These are phyloP conservation scores for Polymixis flavicincta DNA, from an alignment of 2,888 invertebrate genomes.

Conservation along the genomic window DNA sequence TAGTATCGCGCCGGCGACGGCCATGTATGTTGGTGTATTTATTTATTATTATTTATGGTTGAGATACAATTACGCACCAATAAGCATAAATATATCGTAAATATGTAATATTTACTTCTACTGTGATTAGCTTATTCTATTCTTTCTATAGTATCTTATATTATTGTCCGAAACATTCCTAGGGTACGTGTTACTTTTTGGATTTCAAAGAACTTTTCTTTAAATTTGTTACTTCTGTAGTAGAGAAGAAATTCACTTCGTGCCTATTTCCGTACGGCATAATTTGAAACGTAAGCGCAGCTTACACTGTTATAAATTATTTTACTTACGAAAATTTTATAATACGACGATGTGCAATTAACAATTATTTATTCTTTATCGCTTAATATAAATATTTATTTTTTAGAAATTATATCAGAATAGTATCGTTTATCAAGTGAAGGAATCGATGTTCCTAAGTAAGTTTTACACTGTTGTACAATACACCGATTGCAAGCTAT, in stretches of 20 bases:
- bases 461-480: constrained; percentile 82
- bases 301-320: constrained; percentile 81
- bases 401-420: constrained; percentile 86
- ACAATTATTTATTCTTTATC: constrained; percentile 87
- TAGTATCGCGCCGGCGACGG: constrained; percentile 52
- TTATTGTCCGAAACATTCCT: constrained; percentile 88
- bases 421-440: constrained; percentile 78
- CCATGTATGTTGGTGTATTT: constrained; percentile 63
- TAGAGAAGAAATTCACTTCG: constrained; percentile 77
- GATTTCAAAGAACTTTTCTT: constrained; percentile 72
- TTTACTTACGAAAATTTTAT: constrained; percentile 86
- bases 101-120: constrained; percentile 87
- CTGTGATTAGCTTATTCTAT: constrained; percentile 88
- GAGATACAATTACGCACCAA: constrained; percentile 77
- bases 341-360: constrained; percentile 87
- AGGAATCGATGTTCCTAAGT: constrained; percentile 88
- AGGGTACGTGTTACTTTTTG: constrained; percentile 80
- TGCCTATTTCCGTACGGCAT: constrained; percentile 82
- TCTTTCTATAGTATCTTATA: constrained; percentile 81
- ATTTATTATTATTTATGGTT: constrained; percentile 69
- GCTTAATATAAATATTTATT: constrained; percentile 89
- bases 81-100: constrained; percentile 82
- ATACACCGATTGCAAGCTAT: constrained; percentile 81
- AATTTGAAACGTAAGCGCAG: constrained; percentile 80
- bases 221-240: constrained; percentile 74